phyloP scores from a whole-genome alignment of 2,113 vertebrate species.

The Myanophis thanlyinensis region DNA sequence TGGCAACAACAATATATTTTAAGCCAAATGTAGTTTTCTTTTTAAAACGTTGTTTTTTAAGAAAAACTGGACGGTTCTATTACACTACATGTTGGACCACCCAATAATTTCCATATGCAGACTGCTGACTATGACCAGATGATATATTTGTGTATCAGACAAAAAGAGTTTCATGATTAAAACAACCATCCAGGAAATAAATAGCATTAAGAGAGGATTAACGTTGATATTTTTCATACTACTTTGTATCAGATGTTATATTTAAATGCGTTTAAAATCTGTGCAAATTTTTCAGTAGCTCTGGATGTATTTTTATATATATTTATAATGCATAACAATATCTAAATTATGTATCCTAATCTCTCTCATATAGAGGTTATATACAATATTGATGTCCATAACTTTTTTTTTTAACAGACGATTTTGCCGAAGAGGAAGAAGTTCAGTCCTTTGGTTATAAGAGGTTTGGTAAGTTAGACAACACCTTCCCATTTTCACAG shows the following conservation, averaged over 20 bases:
- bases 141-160: neutral
- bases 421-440: conserved; percentile 96
- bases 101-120: conserved; percentile 8
- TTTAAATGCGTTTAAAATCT: neutral
- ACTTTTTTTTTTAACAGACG: conserved; percentile 78
- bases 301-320: neutral
- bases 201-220: neutral
- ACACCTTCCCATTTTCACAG: neutral
- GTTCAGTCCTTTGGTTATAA: conserved; percentile 99
- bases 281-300: neutral
- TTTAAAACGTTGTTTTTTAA: neutral
- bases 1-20: neutral
- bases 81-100: neutral
- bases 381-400: conserved; percentile 27
- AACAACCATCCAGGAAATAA: neutral
- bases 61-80: neutral
- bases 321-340: neutral
- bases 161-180: neutral
- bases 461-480: conserved; percentile 89
- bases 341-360: neutral
- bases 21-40: neutral
- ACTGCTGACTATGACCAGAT: neutral
- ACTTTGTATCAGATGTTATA: neutral
- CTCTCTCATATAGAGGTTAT: neutral
- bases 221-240: neutral